These are phyloP conservation scores for Lasioglossum baleicum DNA, from an alignment of 1,140 invertebrate genomes.

Conservation along the genomic window DNA sequence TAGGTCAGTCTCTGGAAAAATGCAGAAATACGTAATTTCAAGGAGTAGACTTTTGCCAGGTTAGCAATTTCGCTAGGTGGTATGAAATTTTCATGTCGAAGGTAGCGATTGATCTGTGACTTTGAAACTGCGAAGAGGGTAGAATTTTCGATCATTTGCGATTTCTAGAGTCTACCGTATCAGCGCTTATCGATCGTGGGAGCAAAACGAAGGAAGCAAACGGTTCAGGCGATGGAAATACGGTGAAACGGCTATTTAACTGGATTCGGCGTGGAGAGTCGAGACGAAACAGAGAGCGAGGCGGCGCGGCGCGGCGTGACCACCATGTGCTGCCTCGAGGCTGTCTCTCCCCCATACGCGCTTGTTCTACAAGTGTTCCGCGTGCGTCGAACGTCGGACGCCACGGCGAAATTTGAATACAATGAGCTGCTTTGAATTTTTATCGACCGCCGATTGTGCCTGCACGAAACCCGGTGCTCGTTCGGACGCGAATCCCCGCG, in stretches of 20 bases:
- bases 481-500: constrained; percentile 71
- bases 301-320: background rate
- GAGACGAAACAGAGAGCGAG: too few relatives aligned
- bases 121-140: background rate
- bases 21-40: too few relatives aligned
- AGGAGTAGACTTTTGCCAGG: too few relatives aligned
- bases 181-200: constrained; percentile 9
- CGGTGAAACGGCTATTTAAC: constrained; percentile 14
- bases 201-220: background rate
- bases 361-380: constrained; percentile 74
- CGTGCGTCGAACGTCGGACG: constrained; percentile 28
- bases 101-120: background rate
- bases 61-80: background rate
- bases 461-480: constrained; percentile 30
- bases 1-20: too few relatives aligned
- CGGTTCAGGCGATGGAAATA: background rate
- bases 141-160: background rate
- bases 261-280: background rate
- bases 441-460: constrained; percentile 71
- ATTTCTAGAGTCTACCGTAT: background rate
- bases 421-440: constrained; percentile 78
- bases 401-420: constrained; percentile 74
- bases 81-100: background rate
- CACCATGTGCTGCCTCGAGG: constrained; percentile 19
- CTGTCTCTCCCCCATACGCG: constrained; percentile 9